A percentile compares a stretch with the other conserved stretches of the same genome.
Conservation (phyloP, 2,888 invertebrate genomes). For the Dioctria rufipes region DNA sequence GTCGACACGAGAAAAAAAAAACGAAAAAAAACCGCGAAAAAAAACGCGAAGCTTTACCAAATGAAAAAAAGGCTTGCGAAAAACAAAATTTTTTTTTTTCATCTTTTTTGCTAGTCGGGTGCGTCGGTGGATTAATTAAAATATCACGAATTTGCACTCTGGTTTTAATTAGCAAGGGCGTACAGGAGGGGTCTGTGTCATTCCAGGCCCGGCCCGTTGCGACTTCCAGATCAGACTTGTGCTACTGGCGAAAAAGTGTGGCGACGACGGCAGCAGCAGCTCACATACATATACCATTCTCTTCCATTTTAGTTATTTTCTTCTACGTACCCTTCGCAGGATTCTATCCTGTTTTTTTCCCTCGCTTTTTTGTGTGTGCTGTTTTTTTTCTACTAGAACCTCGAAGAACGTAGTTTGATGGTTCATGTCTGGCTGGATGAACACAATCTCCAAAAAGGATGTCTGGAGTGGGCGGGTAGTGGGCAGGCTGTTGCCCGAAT, state of each 20-base stretch:
- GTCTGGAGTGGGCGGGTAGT: constrained; percentile 38
- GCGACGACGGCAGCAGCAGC: constrained; percentile 12
- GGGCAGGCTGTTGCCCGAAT: constrained; percentile 11
- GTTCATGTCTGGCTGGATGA: constrained; percentile 54
- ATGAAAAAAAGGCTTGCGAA: constrained; percentile 43
- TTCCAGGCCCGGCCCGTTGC: constrained; percentile 4
- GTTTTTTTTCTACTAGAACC: constrained; percentile 39
- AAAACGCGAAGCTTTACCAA: constrained; percentile 28
- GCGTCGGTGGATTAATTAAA: constrained; percentile 55
- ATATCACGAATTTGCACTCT: constrained; percentile 53
- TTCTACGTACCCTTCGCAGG: constrained; percentile 29
- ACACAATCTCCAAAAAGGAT: constrained; percentile 52
- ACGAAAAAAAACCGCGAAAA: neutral
- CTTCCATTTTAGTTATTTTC: constrained; percentile 53
- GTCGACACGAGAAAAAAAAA: constrained; percentile 22
- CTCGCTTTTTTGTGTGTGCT: neutral
- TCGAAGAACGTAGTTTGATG: constrained; percentile 52
- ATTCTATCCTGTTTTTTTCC: neutral
- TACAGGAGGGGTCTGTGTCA: constrained; percentile 41
- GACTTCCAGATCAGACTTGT: too few species aligned
- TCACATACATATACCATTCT: constrained; percentile 39
- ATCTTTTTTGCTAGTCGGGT: constrained; percentile 51
- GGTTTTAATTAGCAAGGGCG: constrained; percentile 55
- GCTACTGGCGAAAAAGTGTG: neutral
- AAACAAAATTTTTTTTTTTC: constrained; percentile 15